Conservation (phyloP, 2,113 vertebrate species). For the Anseranas semipalmata region DNA sequence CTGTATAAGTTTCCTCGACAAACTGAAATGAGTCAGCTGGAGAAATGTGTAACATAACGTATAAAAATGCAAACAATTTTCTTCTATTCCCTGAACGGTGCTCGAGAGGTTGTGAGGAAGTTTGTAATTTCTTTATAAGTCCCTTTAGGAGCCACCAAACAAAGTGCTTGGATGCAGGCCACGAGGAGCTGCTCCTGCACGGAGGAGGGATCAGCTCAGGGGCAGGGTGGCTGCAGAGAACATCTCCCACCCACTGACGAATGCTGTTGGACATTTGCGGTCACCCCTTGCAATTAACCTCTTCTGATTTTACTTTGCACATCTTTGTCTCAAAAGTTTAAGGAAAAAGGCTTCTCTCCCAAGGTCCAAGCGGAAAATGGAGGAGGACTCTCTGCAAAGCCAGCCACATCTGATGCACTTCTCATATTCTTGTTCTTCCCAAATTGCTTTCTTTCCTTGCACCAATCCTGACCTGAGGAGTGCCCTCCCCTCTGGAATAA, state of each 20-base stretch:
- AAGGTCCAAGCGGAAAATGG: not conserved
- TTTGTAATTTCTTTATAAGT: constrained; percentile 47
- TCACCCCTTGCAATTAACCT: not conserved
- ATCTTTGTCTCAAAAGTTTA: not conserved
- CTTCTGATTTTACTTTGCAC: not conserved
- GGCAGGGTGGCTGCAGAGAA: not conserved
- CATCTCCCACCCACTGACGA: not conserved
- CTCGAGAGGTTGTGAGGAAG: constrained; percentile 44
- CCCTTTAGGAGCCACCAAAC: constrained; percentile 44
- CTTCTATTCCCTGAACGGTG: not conserved
- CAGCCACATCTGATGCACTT: not conserved
- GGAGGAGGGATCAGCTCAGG: not conserved
- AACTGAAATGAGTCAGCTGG: constrained; percentile 4
- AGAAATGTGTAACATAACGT: constrained; percentile 10
- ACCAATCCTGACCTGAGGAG: constrained; percentile 10
- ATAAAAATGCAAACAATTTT: constrained; percentile 57
- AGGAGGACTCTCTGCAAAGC: not conserved
- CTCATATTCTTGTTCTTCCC: not conserved
- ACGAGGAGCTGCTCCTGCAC: not conserved
- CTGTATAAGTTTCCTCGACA: constrained; percentile 24
- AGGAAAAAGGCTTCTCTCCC: not conserved
- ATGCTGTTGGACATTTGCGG: not conserved
- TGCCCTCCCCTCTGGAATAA: constrained; percentile 13
- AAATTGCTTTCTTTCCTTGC: not conserved
- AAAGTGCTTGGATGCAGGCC: not conserved